Conservation (phyloP, 2,113 vertebrate species). For the Eulemur rufifrons region DNA sequence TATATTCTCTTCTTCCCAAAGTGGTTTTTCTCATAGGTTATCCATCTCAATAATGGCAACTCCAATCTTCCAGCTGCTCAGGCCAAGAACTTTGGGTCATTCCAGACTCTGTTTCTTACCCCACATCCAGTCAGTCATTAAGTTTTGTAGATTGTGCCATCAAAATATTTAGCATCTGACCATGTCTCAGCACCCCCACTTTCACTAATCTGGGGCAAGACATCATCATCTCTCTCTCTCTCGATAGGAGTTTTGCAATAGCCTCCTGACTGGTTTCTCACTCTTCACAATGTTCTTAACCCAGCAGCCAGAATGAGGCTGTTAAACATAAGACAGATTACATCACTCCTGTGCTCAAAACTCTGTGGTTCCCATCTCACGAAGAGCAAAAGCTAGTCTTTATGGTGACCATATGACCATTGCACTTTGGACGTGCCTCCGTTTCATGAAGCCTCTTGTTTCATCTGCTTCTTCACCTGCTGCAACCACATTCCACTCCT, state of each 20-base stretch:
- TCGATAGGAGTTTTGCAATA: not conserved
- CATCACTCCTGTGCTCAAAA: not conserved
- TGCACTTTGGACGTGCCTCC: not conserved
- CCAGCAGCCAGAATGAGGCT: not conserved
- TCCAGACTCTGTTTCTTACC: not conserved
- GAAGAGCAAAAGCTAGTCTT: not conserved
- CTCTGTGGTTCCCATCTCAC: not conserved
- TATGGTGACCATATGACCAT: accelerated
- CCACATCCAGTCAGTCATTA: not conserved
- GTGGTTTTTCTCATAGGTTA: not conserved
- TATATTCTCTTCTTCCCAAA: not conserved
- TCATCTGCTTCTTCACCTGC: not conserved
- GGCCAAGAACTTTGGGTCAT: not conserved
- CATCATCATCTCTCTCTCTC: not conserved
- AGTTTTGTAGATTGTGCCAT: not conserved
- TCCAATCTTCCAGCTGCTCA: not conserved
- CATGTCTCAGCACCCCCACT: not conserved
- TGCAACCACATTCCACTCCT: not conserved
- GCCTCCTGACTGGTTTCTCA: not conserved
- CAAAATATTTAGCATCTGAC: not conserved
- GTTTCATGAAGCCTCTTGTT: not conserved
- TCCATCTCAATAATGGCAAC: not conserved
- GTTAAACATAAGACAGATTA: not conserved
- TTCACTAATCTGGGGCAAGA: not conserved
- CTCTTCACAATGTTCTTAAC: not conserved